Evolutionary conservation across 2,797 vertebrate species (phyloP).

Genomic region (Hyperoplus lanceolatus): DNA sequence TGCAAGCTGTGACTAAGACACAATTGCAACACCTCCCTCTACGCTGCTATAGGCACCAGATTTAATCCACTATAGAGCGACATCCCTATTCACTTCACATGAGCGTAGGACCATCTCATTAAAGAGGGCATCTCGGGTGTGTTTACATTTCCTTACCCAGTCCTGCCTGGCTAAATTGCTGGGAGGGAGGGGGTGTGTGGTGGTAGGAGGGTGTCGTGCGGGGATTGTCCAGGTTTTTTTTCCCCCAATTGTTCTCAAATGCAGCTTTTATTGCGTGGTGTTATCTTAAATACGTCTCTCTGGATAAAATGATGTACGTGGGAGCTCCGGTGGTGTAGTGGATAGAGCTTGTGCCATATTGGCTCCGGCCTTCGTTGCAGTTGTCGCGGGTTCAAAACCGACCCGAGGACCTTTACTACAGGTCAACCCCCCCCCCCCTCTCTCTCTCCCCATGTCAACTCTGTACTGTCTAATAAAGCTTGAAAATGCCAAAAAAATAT

Average conservation of each 20-base stretch:
- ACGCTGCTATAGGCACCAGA: constrained; percentile 20
- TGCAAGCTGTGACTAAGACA: constrained; percentile 36
- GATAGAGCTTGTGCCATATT: too few relatives aligned
- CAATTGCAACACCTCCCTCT: constrained; percentile 15
- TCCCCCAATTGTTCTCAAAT: constrained; percentile 29
- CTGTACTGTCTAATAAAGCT: too few relatives aligned
- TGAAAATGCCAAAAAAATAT: too few relatives aligned
- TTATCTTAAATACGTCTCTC: constrained; percentile 16
- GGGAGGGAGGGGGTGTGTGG: not conserved
- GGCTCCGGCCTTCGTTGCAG: too few relatives aligned
- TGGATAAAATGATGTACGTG: not conserved
- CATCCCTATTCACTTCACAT: constrained; percentile 50
- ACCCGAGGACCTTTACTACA: too few relatives aligned
- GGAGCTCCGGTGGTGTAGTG: too few relatives aligned
- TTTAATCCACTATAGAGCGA: constrained; percentile 30
- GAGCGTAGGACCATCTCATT: constrained; percentile 60
- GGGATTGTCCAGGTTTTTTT: not conserved
- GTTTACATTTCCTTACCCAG: constrained; percentile 76
- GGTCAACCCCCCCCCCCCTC: too few relatives aligned
- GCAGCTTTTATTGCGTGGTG: constrained; percentile 11
- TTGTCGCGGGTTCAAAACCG: too few relatives aligned
- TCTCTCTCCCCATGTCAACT: too few relatives aligned
- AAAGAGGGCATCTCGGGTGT: constrained; percentile 61
- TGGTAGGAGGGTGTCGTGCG: not conserved
- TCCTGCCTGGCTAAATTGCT: constrained; percentile 38